Evolutionary conservation across 2,797 vertebrate species (phyloP), one percentile per base, ranked within the genome.

Genomic region (Fratercula arctica): DNA sequence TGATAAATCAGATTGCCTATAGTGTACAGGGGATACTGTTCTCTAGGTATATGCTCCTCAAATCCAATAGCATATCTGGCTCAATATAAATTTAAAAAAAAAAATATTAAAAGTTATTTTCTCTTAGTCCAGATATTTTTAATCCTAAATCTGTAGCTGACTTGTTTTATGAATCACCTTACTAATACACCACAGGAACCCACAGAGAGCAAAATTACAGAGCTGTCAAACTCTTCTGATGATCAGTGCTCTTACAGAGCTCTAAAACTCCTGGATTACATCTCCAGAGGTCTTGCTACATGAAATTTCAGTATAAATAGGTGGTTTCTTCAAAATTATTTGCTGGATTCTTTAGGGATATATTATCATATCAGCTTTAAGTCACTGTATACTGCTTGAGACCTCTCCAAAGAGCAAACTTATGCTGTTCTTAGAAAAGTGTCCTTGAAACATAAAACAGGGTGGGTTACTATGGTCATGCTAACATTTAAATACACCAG

Each of bases 201-300:
- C 68, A 92, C 26, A 94, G 85, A 70, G 57, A 77, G 53, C 66
- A 94, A 90, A 96, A 95, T 87, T 95, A 86, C 48, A 91, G 54
- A 95, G 21, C 43, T 76, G 73, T 78, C 85, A 91, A 59, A 51
- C 25, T 92, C 51, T 78, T 95, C 43, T 72, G 61, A 74, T 70
- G 33, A 95, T 80, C 78, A 84, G 69, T 77, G 66, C 69, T 79
- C 60, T 81, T 80, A 91, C 16, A 75, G 67, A 83, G 70, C 81
- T 93, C 76, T 86, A 75, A 76, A 92, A 94, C 57, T 90, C 79
- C 67, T 31, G 70, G 54, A 89, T 73, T 66, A 69, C 41, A 82
- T 75, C 84, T 96, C 90, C 66, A 93, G 76, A 96, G 82, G 64
- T 69, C 90, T 82, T 86, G 31, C 50, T 85, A 74, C 39, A 59